phyloP scores from a whole-genome alignment of 1,140 invertebrate genomes.

The Euwallacea fornicatus region DNA sequence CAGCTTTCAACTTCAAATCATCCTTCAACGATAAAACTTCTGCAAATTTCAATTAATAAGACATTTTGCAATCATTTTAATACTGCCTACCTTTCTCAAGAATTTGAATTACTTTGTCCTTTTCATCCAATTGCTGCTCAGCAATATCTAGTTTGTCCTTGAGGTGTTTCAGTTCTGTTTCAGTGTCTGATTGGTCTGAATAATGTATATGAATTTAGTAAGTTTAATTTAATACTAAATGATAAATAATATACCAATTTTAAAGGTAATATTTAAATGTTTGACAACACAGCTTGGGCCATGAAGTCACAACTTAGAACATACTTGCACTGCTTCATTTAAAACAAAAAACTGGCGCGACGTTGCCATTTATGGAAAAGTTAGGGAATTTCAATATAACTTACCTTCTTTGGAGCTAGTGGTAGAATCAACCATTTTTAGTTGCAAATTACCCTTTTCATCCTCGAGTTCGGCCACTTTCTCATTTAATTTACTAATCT shows the following conservation, averaged over 20 bases:
- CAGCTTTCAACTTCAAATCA: constrained; percentile 44
- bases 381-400: neutral
- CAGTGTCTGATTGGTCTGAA: constrained; percentile 21
- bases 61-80: neutral
- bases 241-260: neutral
- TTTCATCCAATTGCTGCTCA: constrained; percentile 39
- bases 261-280: neutral
- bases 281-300: neutral
- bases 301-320: neutral
- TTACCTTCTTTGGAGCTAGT: constrained; percentile 43
- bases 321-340: neutral
- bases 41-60: constrained; percentile 17
- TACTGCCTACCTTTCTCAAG: constrained; percentile 38
- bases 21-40: constrained; percentile 41
- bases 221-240: too few species aligned
- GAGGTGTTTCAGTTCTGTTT: constrained; percentile 36
- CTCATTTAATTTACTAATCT: constrained; percentile 69
- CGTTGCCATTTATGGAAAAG: too few species aligned
- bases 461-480: constrained; percentile 83
- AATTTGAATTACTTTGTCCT: constrained; percentile 41
- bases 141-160: constrained; percentile 22
- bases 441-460: constrained; percentile 64
- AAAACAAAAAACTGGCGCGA: too few species aligned
- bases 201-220: neutral
- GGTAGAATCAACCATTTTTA: constrained; percentile 46